Percentiles rank a stretch among this genome's conserved stretches.
Conservation (phyloP, 2,888 invertebrate genomes). For the Cloeon dipterum region DNA sequence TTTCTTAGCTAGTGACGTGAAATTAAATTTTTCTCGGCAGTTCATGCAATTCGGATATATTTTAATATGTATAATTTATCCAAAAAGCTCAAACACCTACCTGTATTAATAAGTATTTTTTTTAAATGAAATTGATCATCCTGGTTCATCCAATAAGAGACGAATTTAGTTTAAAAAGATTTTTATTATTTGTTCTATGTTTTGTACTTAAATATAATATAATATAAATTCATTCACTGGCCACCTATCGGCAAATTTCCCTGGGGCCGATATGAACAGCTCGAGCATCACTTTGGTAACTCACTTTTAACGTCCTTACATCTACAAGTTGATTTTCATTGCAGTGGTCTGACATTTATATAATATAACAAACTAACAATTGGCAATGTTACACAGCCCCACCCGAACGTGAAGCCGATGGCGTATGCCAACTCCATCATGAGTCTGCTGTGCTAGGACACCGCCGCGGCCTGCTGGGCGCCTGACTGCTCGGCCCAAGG, state of each 20-base stretch:
- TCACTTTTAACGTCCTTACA: neutral
- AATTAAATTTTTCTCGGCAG: too few relatives aligned
- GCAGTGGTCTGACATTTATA: slow-evolving; percentile 2
- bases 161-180: slow-evolving; percentile 4
- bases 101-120: too few relatives aligned
- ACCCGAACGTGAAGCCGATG: slow-evolving; percentile 95
- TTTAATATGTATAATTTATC: too few relatives aligned
- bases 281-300: neutral
- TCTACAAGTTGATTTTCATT: too few relatives aligned
- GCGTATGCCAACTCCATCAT: slow-evolving; percentile 77
- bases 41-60: too few relatives aligned
- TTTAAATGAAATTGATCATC: too few relatives aligned
- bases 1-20: too few relatives aligned
- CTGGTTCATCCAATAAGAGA: too few relatives aligned
- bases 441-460: slow-evolving; percentile 40
- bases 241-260: neutral
- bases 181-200: slow-evolving; percentile 4
- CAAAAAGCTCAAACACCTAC: too few relatives aligned
- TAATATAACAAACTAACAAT: slow-evolving; percentile 12
- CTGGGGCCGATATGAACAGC: neutral
- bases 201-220: slow-evolving; percentile 1
- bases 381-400: slow-evolving; percentile 71
- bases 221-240: too few relatives aligned
- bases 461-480: neutral
- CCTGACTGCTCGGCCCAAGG: slow-evolving; percentile 25